Percentiles rank a stretch among this genome's conserved stretches.
phyloP scores from a whole-genome alignment of 1,140 invertebrate genomes.

The Drosophila quadrilineata region DNA sequence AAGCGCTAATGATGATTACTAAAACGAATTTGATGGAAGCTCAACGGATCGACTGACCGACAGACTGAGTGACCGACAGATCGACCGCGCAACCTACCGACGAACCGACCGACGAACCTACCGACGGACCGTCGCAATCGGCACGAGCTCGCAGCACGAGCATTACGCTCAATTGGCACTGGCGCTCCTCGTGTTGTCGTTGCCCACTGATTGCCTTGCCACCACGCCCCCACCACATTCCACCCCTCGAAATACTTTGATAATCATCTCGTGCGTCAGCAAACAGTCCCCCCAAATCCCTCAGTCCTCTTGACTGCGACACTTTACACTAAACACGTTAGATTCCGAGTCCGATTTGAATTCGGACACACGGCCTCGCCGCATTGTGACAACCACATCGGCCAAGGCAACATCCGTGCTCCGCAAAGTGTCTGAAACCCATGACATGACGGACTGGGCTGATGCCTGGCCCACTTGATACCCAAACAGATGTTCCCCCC shows the following conservation, averaged over 20 bases:
- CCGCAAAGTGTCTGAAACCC: too few species aligned
- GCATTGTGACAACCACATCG: too few species aligned
- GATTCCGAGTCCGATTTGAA: too few species aligned
- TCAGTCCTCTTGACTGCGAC: too few species aligned
- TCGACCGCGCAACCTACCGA: constrained; percentile 27
- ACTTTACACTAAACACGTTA: too few species aligned
- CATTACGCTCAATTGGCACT: constrained; percentile 73
- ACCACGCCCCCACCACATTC: not conserved
- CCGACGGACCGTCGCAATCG: constrained; percentile 43
- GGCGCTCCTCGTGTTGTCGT: constrained; percentile 54
- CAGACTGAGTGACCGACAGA: constrained; percentile 23
- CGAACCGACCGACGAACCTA: constrained; percentile 10
- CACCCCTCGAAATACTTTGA: constrained; percentile 34
- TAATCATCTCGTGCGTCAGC: constrained; percentile 79
- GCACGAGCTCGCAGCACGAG: constrained; percentile 55
- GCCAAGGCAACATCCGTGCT: too few species aligned
- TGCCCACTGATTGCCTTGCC: constrained; percentile 54
- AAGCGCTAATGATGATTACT: constrained; percentile 68
- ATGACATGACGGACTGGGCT: too few species aligned
- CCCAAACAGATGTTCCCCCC: too few species aligned
- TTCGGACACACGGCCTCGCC: too few species aligned
- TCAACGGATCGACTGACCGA: constrained; percentile 7
- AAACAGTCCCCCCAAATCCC: constrained; percentile 32
- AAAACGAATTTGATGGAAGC: constrained; percentile 59
- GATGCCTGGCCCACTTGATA: too few species aligned